These are phyloP conservation scores for Heterotis niloticus DNA, from an alignment of 2,113 vertebrate genomes.

Conservation along the genomic window DNA sequence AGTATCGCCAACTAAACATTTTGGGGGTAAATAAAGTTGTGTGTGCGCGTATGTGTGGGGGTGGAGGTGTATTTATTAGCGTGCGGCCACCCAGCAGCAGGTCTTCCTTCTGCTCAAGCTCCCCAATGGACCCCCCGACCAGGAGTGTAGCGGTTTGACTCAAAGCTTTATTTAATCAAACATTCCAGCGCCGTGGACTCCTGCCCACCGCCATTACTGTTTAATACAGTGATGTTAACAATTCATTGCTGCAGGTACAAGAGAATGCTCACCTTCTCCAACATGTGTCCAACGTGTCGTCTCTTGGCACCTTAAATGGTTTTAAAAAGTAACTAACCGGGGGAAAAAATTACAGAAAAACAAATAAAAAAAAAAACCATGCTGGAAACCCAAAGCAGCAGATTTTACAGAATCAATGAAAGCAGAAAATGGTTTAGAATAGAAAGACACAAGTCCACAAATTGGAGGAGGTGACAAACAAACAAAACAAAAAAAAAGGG, in stretches of 20 bases:
- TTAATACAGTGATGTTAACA: neutral
- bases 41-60: too few relatives aligned
- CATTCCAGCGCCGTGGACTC: slow-evolving; percentile 10
- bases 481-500: neutral
- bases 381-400: slow-evolving; percentile 6
- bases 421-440: neutral
- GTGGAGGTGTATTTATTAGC: too few relatives aligned
- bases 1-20: too few relatives aligned
- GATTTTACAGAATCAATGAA: slow-evolving; percentile 15
- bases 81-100: neutral
- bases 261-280: slow-evolving; percentile 19
- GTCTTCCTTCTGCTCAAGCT: neutral
- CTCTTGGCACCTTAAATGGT: slow-evolving; percentile 24
- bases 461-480: too few relatives aligned
- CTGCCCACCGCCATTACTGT: neutral
- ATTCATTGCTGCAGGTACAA: slow-evolving; percentile 6
- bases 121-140: slow-evolving; percentile 22
- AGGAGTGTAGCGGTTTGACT: slow-evolving; percentile 17
- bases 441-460: neutral
- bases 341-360: neutral
- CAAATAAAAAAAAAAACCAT: slow-evolving; percentile 6
- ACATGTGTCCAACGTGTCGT: neutral
- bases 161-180: slow-evolving; percentile 17
- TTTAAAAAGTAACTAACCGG: slow-evolving; percentile 1
- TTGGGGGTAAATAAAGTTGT: too few relatives aligned